Evolutionary conservation across 2,113 vertebrate genomes (phyloP).

Genomic region (Herpailurus yagouaroundi): DNA sequence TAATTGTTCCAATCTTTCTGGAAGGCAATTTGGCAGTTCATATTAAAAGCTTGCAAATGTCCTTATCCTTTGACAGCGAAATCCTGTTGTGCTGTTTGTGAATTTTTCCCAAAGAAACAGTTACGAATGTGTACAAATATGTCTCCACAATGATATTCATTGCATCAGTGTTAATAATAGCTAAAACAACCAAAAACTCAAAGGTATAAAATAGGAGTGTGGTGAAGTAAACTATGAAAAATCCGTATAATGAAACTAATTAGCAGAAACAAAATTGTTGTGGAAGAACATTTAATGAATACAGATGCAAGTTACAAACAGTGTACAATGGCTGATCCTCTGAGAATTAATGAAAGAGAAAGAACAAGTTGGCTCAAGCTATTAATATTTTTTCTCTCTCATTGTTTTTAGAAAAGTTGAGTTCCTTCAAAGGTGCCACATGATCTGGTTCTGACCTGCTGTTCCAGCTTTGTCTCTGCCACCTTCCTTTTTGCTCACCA

Average conservation of each 20-base stretch:
- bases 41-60: neutral
- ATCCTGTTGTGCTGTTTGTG: neutral
- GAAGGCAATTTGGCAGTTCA: slow-evolving; percentile 8
- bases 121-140: neutral
- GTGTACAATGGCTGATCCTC: neutral
- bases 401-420: neutral
- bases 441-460: neutral
- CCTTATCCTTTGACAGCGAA: neutral
- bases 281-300: neutral
- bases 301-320: neutral
- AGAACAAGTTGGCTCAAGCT: neutral
- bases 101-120: slow-evolving; percentile 30
- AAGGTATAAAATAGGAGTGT: neutral
- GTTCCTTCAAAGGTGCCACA: neutral
- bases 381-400: neutral
- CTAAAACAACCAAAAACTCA: neutral
- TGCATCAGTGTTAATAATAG: neutral
- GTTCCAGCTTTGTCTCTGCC: neutral
- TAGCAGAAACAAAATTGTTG: neutral
- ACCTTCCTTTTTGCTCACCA: neutral
- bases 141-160: neutral
- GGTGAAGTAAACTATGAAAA: neutral
- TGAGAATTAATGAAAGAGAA: neutral
- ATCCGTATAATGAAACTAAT: neutral
- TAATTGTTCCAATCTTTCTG: neutral